Evolutionary conservation across 2,797 vertebrate genomes (phyloP), one percentile per base, ranked within the genome.

Genomic region (Callimico goeldii): DNA sequence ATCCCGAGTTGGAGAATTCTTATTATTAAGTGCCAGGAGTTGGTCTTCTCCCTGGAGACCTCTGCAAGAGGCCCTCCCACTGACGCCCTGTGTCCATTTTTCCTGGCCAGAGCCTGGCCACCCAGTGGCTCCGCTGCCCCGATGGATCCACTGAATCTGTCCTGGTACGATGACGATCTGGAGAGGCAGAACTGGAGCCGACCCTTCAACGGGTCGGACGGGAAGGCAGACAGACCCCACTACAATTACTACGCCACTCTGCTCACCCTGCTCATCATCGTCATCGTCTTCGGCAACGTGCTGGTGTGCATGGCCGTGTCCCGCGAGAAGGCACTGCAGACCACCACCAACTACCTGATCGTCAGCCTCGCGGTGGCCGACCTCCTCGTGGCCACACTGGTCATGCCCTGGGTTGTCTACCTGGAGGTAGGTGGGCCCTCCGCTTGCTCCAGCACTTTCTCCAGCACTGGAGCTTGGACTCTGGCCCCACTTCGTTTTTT

Each of bases 171-270:
- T 81, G 99, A 99, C 55, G 99, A 99, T 94, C 98, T 98, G 88
- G 98, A 99, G 93, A 98, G 98, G 95, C 99, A 98, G 92, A 99
- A 99, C 97, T 99, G 98, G 98, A 99, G 99, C 96, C 98, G 98
- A 97, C 96, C 98, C 90, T 98, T 99, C 98, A 99, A 99, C 10
- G 97, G 97, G 12, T 99, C 99, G 0, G 98, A 95, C 0, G 98
- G 96, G 30, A 99, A 97, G 94, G 96, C 95, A 58, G 97, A 97
- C 88, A 99, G 98, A 98, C 99, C 99, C 83, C 99, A 98, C 33
- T 99, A 99, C 98, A 99, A 99, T 98, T 99, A 99, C 98, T 99
- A 99, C 0, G 99, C 99, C 98, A 99, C 99, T 99, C 99, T 99
- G 93, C 99, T 99, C 55, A 99, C 99, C 1, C 99, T 99, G 57